Evolutionary conservation across 1,140 invertebrate genomes (phyloP).

Genomic region (Anagrus nilaparvatae): DNA sequence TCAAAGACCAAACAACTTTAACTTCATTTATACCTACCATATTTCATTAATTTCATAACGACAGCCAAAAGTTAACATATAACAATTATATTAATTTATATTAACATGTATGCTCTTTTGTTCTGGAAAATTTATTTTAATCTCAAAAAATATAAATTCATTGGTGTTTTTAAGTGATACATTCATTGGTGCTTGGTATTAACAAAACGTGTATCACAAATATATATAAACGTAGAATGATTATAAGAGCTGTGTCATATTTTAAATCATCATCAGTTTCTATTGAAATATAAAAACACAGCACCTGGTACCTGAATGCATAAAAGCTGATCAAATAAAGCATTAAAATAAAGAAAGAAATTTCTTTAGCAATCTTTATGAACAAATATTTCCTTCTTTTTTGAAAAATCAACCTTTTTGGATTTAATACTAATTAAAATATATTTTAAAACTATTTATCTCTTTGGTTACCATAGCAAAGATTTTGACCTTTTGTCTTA

Average conservation of each 20-base stretch:
- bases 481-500: too few species aligned
- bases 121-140: constrained; percentile 42
- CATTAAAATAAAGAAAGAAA: constrained; percentile 12
- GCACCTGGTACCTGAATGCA: constrained; percentile 43
- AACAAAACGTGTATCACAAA: constrained; percentile 38
- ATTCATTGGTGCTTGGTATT: constrained; percentile 37
- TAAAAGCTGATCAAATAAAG: constrained; percentile 42
- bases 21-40: constrained; percentile 41
- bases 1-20: constrained; percentile 38
- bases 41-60: constrained; percentile 31
- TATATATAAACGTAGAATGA: constrained; percentile 40
- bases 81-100: too few species aligned
- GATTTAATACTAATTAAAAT: too few species aligned
- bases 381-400: too few species aligned
- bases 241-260: constrained; percentile 38
- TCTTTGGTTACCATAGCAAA: too few species aligned
- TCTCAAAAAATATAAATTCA: constrained; percentile 39
- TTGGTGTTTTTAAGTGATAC: constrained; percentile 28
- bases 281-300: constrained; percentile 40
- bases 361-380: too few species aligned
- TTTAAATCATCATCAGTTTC: constrained; percentile 41
- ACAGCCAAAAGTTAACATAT: constrained; percentile 33
- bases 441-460: too few species aligned
- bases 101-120: too few species aligned
- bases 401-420: too few species aligned